Evolutionary conservation across 2,113 vertebrate genomes (phyloP).

Genomic region (Pangasianodon hypophthalmus): DNA sequence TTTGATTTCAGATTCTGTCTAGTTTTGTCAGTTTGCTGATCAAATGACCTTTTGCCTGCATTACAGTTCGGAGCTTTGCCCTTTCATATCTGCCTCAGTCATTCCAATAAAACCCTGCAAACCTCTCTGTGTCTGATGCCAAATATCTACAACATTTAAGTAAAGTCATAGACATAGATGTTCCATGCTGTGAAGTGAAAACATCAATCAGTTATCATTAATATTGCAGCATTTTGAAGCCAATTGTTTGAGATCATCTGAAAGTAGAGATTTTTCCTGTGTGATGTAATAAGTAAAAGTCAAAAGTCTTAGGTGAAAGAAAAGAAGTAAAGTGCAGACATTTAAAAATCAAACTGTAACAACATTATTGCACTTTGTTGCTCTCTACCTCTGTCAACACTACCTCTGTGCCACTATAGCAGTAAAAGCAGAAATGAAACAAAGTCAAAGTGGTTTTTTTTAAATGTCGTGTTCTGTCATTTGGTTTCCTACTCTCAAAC

Average conservation of each 20-base stretch:
- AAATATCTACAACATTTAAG: not conserved
- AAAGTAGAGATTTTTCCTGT: not conserved
- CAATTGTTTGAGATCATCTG: not conserved
- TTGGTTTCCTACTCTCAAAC: not conserved
- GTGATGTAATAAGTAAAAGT: not conserved
- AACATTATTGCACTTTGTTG: not conserved
- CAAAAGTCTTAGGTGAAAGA: not conserved
- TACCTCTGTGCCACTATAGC: not conserved
- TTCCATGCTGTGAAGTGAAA: not conserved
- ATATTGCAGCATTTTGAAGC: not conserved
- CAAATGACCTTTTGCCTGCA: not conserved
- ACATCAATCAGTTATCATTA: not conserved
- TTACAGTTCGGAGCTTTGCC: not conserved
- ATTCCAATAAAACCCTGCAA: not conserved
- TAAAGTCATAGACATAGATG: not conserved
- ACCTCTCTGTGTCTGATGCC: not conserved
- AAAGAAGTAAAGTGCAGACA: not conserved
- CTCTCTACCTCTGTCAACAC: not conserved
- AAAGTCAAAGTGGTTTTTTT: not conserved
- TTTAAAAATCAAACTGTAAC: not conserved
- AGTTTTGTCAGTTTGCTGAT: not conserved
- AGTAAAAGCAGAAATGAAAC: constrained; percentile 39
- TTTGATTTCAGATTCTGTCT: no score
- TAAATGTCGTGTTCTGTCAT: not conserved
- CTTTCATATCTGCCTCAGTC: not conserved